Evolutionary conservation across 1,140 invertebrate species (phyloP), one percentile per base, ranked within the genome.

Genomic region (Octopus bimaculoides): DNA sequence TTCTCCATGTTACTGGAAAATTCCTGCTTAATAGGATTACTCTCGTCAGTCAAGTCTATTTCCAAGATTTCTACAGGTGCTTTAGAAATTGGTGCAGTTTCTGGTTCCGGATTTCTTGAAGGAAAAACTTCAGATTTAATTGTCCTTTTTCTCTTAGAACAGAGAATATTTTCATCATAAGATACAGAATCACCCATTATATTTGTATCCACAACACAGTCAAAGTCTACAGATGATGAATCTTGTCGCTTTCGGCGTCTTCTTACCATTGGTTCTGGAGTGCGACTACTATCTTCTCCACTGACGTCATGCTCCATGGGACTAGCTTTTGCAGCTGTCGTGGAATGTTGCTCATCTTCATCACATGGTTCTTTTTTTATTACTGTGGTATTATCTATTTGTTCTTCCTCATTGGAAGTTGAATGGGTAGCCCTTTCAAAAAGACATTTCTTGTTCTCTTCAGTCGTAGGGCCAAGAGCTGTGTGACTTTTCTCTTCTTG

Each of bases 121-220:
- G 73, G 55, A 41, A 78, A 75, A 73, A 77, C 74, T 73, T 74
- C 80, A 54, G 54, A 20, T 75, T 79, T 82, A 26, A 78, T 53
- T 26, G 26, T 80, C 54, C 61, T 77, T 77, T 82, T 80, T 26
- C 77, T 82, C 54, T 81, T 81, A 8, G 77, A 77, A 41, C 81
- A 80, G 26, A 83, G 71, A 26, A 80, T 77, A 55, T 56, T 83
- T 78, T 83, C 82, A 41, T 83, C 82, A 55, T 83, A 80, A 12
- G 82, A 81, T 61, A 79, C 80, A 5, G 81, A 26, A 41, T 77
- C 79, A 78, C 76, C 14, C 14, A 81, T 26, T 81, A 78, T 78
- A 71, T 80, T 79, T 41, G 79, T 80, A 54, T 83, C 81, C 52
- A 83, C 69, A 56, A 78, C 77, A 66, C 78, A 80, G 8, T 74